A percentile compares a stretch with the other conserved stretches of the same genome.
Conservation (phyloP, 2,888 invertebrate species). For the Uropetala carovei region DNA sequence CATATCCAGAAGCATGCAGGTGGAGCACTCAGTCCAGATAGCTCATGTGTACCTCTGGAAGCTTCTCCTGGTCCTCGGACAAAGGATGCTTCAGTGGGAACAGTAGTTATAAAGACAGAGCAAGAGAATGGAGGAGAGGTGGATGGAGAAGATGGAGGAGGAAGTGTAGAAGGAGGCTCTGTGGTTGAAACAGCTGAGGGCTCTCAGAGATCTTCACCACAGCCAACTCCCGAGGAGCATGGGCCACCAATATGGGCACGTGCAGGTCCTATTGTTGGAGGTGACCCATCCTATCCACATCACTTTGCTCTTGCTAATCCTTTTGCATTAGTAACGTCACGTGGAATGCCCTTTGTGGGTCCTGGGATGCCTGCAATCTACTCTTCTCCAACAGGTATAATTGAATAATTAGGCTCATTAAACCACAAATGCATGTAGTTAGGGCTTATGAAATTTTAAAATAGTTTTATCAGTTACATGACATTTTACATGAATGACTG, state of each 20-base stretch:
- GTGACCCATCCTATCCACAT: constrained; percentile 68
- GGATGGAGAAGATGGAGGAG: constrained; percentile 73
- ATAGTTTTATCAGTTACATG: no score
- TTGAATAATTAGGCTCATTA: neutral
- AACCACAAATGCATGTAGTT: no score
- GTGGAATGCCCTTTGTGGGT: constrained; percentile 76
- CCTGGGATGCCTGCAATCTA: constrained; percentile 76
- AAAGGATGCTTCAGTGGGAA: constrained; percentile 70
- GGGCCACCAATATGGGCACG: constrained; percentile 65
- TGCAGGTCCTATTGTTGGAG: constrained; percentile 17
- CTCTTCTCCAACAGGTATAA: constrained; percentile 71
- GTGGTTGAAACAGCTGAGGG: constrained; percentile 73
- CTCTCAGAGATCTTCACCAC: constrained; percentile 71
- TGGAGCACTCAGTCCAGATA: constrained; percentile 76
- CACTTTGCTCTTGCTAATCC: constrained; percentile 73
- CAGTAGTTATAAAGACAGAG: constrained; percentile 46
- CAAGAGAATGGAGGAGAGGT: constrained; percentile 73
- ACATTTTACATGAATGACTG: no score
- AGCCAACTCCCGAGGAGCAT: constrained; percentile 67
- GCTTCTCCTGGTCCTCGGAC: constrained; percentile 71
- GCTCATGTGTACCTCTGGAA: constrained; percentile 68
- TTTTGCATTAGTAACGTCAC: constrained; percentile 76
- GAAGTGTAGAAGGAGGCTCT: constrained; percentile 73
- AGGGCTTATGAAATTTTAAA: no score
- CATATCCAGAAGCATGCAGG: constrained; percentile 85